These are phyloP conservation scores for Lysandra coridon DNA, from an alignment of 2,888 invertebrate genomes.

Conservation along the genomic window DNA sequence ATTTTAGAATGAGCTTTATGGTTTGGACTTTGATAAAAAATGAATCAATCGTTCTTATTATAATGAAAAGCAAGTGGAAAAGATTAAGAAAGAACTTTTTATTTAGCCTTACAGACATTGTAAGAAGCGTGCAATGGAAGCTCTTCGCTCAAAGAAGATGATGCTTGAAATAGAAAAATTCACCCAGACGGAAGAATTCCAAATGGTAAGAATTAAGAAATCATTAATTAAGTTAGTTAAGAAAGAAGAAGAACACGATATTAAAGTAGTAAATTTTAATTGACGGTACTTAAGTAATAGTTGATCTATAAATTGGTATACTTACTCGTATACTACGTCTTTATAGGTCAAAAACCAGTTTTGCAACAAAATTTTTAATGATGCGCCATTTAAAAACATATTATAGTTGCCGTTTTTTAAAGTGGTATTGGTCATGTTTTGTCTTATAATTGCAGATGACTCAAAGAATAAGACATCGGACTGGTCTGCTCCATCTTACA, in stretches of 20 bases:
- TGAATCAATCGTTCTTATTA: too few species aligned
- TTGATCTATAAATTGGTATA: too few species aligned
- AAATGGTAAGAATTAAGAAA: neutral
- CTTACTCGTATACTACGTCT: neutral
- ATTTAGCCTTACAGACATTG: conserved; percentile 58
- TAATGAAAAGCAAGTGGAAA: too few species aligned
- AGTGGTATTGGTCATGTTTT: too few species aligned
- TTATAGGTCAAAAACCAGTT: neutral
- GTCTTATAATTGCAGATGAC: neutral
- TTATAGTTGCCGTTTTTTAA: too few species aligned
- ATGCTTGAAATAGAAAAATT: conserved; percentile 2
- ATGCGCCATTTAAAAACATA: too few species aligned
- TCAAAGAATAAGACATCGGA: conserved; percentile 48
- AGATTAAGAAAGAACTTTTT: neutral
- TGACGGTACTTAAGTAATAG: too few species aligned
- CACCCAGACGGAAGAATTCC: neutral
- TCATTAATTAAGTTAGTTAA: neutral
- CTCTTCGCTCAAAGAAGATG: neutral
- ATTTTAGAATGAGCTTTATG: too few species aligned
- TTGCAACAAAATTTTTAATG: too few species aligned
- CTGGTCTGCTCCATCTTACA: conserved; percentile 55
- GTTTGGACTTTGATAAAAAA: too few species aligned
- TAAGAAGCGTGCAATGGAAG: conserved; percentile 51
- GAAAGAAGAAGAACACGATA: too few species aligned
- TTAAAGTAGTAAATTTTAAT: too few species aligned